Conservation (phyloP, 2,797 vertebrate species). For the Catharus ustulatus region DNA sequence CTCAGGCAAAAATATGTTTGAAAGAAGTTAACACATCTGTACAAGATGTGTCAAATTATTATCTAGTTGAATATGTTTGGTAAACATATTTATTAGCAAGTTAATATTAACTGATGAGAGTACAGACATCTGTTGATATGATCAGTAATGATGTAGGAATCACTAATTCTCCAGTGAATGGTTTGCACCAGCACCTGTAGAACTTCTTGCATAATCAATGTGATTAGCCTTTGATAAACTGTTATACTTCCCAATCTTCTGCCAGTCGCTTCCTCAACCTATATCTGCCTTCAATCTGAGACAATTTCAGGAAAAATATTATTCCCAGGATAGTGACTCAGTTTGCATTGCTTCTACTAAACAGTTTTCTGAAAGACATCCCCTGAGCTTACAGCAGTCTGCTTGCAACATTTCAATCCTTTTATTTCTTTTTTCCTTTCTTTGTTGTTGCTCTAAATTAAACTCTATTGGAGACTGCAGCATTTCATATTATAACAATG, state of each 20-base stretch:
- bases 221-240: not conserved
- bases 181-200: not conserved
- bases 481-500: conserved; percentile 50
- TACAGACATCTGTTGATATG: not conserved
- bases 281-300: not conserved
- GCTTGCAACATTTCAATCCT: conserved; percentile 47
- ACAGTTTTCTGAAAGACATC: conserved; percentile 5
- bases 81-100: not conserved
- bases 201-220: not conserved
- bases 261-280: not conserved
- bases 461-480: conserved; percentile 54
- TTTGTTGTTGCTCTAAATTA: conserved; percentile 69
- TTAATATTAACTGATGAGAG: not conserved
- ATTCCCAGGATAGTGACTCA: not conserved
- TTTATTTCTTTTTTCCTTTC: conserved; percentile 45
- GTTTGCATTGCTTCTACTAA: conserved; percentile 12
- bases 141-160: not conserved
- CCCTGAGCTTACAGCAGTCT: conserved; percentile 1
- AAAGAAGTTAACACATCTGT: not conserved
- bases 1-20: not conserved
- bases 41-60: not conserved
- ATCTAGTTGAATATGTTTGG: not conserved
- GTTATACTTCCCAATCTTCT: not conserved
- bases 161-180: not conserved
- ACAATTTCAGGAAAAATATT: conserved; percentile 41